Percentiles rank a stretch among this genome's conserved stretches.
Conservation (phyloP, 2,113 vertebrate species). For the Plecotus auritus region DNA sequence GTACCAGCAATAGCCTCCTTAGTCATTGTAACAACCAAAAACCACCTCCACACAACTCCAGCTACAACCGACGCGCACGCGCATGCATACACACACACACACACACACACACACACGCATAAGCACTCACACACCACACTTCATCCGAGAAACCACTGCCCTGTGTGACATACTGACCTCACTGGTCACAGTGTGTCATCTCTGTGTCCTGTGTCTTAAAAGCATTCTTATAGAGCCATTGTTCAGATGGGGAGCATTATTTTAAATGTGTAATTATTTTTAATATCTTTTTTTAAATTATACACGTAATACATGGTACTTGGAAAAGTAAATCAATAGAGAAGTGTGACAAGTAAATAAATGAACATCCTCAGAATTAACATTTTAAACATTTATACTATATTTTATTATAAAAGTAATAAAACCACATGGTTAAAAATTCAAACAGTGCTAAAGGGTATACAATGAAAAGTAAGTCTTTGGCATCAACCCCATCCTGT, state of each 20-base stretch:
- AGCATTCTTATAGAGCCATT: not conserved
- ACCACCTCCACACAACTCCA: not conserved
- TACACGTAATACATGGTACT: not conserved
- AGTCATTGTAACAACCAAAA: not conserved
- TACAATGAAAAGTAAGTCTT: conserved; percentile 17
- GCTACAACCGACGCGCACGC: not conserved
- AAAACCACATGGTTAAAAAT: conserved; percentile 37
- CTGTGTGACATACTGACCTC: fast-evolving
- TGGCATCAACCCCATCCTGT: not conserved
- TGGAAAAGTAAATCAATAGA: not conserved
- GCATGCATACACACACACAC: not conserved
- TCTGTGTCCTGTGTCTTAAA: not conserved
- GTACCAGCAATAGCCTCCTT: not conserved
- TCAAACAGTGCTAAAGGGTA: not conserved
- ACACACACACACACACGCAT: not conserved
- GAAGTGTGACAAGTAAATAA: not conserved
- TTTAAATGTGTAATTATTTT: not conserved
- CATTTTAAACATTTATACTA: conserved; percentile 34
- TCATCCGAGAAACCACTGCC: not conserved
- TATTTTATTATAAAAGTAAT: conserved; percentile 44
- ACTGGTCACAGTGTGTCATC: not conserved
- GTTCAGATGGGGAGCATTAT: not conserved
- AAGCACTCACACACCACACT: fast-evolving
- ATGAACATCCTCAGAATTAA: not conserved
- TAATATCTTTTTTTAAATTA: conserved; percentile 31